These are phyloP conservation scores for Elgaria multicarinata DNA, from an alignment of 2,113 vertebrate species.

Conservation along the genomic window DNA sequence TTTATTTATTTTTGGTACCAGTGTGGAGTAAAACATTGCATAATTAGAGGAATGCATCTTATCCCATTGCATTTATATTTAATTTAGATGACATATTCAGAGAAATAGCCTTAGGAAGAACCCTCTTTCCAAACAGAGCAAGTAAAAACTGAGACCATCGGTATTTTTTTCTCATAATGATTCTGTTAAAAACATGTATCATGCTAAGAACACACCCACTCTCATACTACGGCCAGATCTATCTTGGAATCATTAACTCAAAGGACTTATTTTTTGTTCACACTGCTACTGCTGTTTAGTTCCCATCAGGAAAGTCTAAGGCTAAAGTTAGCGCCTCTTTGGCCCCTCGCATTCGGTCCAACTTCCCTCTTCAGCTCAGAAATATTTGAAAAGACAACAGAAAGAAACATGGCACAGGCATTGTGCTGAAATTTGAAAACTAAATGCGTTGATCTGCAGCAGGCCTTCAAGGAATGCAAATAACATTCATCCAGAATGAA, in stretches of 20 bases:
- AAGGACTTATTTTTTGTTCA: constrained; percentile 27
- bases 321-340: constrained; percentile 43
- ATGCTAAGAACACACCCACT: not conserved
- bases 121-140: constrained; percentile 22
- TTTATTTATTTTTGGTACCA: not conserved
- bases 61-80: constrained; percentile 2
- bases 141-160: constrained; percentile 18
- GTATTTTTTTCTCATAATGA: not conserved
- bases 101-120: not conserved
- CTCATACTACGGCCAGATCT: not conserved
- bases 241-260: constrained; percentile 45
- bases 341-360: constrained; percentile 45
- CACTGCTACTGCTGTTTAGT: constrained; percentile 42
- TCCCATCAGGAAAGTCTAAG: constrained; percentile 31
- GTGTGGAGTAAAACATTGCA: not conserved
- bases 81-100: constrained; percentile 17
- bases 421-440: constrained; percentile 49
- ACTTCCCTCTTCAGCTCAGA: constrained; percentile 54
- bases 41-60: not conserved
- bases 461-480: constrained; percentile 36
- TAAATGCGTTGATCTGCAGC: constrained; percentile 40
- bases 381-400: constrained; percentile 65
- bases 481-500: not conserved
- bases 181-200: constrained; percentile 42
- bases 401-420: constrained; percentile 29